Base-by-base conservation (phyloP, 2,888 invertebrate genomes). In the Noctua janthe region DNA sequence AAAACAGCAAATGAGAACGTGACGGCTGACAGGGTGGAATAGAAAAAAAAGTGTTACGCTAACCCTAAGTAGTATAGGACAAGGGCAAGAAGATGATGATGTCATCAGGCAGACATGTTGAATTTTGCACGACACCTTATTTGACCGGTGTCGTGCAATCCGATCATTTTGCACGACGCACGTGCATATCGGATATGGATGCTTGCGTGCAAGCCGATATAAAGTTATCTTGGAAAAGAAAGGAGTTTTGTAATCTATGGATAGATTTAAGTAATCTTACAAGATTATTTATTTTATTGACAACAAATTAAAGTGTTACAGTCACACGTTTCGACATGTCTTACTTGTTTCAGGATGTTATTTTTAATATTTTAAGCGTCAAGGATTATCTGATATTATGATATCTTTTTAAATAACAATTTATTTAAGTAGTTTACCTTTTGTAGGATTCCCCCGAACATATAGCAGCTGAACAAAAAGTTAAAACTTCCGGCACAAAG, bases 191-290 rank as follows among this genome's bases (percentile, higher is more conserved):
- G 2, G 8, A 10, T 29, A 35, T 20, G 10, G 29, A 80, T 13
- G 35, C 39, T 62, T 35, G 4, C 39, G 13, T 43, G 17, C 17
- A 49, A 82, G 3, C 73, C 59, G 66, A 81, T 81, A 84, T 3
- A 47, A 66, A 71, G 8, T 71, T 80, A 84, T 80, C 74, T 67
- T 62, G 39, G 15, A 80, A 15, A 84, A 80, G 71, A 80, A 83
- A 71, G 56, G 15, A 71, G 71, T 78, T 59, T 62, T 8, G n/a
- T 70, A 64, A 81, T 81, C 76, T 49, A 23, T 20, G 15, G 20
- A 82, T 62, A 11, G 35, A 82, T 56, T 76, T 76, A 10, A 15
- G 29, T 64, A 64, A 64, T 20, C 10, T 39, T 35, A 20, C 3
- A 47, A 54, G 71, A 82, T 78, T 69, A 82, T 54, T 83, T 78